Conservation (phyloP, 2,797 vertebrate species). For the Aeoliscus strigatus region DNA sequence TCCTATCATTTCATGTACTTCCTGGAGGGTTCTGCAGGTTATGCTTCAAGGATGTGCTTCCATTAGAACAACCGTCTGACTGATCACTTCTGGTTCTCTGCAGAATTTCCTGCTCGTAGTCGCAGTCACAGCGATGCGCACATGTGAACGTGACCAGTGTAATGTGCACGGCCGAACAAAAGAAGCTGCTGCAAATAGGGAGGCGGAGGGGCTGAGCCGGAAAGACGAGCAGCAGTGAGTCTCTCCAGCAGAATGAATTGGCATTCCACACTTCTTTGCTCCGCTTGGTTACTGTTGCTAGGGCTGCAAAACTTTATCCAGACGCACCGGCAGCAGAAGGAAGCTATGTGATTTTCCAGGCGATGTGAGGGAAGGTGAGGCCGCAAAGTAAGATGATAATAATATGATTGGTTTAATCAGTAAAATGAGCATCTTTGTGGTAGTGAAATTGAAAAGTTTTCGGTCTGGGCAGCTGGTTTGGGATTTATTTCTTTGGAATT, state of each 20-base stretch:
- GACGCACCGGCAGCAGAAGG: slow-evolving; percentile 8
- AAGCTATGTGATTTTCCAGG: slow-evolving; percentile 3
- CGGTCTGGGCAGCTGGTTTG: no score
- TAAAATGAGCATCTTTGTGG: no score
- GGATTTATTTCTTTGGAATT: no score
- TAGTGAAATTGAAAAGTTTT: no score
- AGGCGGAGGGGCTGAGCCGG: not conserved
- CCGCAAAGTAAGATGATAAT: no score
- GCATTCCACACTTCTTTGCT: slow-evolving; percentile 29
- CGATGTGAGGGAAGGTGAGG: no score
- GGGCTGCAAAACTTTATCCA: slow-evolving; percentile 43
- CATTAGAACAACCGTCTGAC: no score
- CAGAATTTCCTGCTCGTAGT: not conserved
- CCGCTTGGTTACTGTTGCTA: slow-evolving; percentile 56
- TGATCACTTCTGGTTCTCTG: no score
- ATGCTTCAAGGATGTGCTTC: no score
- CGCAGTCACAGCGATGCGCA: not conserved
- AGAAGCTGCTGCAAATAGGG: slow-evolving; percentile 12
- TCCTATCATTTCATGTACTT: no score
- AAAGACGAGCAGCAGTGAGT: slow-evolving; percentile 7
- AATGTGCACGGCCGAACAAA: slow-evolving; percentile 5
- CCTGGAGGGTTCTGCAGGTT: no score
- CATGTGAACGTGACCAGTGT: not conserved
- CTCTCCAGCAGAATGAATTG: slow-evolving; percentile 21
- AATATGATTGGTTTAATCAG: no score